Evolutionary conservation across 2,113 vertebrate genomes (phyloP).

Genomic region (Morone chrysops): DNA sequence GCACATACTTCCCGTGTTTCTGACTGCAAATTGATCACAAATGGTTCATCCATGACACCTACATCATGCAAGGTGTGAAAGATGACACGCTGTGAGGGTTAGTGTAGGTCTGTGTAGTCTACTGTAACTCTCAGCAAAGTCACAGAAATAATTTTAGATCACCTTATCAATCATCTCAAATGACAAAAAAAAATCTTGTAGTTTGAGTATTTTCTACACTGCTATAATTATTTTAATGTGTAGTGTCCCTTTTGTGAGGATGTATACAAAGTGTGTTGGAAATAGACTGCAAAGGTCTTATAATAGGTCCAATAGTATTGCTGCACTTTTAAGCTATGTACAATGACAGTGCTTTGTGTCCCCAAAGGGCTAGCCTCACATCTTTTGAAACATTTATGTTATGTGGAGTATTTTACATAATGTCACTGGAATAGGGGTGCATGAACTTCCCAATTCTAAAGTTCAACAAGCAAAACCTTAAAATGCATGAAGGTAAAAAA

Average conservation of each 20-base stretch:
- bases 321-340: constrained; percentile 4
- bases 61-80: not conserved
- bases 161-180: not conserved
- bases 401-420: constrained; percentile 37
- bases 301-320: not conserved
- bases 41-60: not conserved
- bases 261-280: not conserved
- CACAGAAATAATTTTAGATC: not conserved
- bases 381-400: constrained; percentile 29
- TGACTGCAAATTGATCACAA: too few species aligned
- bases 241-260: not conserved
- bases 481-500: constrained; percentile 27
- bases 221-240: not conserved
- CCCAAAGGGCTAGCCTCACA: not conserved
- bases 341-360: not conserved
- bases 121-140: not conserved
- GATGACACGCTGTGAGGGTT: not conserved
- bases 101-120: not conserved
- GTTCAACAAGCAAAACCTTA: constrained; percentile 37
- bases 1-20: too few species aligned
- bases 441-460: constrained; percentile 20
- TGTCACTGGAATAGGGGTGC: not conserved
- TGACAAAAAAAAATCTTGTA: not conserved
- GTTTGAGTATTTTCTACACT: not conserved
- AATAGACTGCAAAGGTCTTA: not conserved